Evolutionary conservation across 2,113 vertebrate species (phyloP), one percentile per base, ranked within the genome.

Genomic region (Paralichthys olivaceus): DNA sequence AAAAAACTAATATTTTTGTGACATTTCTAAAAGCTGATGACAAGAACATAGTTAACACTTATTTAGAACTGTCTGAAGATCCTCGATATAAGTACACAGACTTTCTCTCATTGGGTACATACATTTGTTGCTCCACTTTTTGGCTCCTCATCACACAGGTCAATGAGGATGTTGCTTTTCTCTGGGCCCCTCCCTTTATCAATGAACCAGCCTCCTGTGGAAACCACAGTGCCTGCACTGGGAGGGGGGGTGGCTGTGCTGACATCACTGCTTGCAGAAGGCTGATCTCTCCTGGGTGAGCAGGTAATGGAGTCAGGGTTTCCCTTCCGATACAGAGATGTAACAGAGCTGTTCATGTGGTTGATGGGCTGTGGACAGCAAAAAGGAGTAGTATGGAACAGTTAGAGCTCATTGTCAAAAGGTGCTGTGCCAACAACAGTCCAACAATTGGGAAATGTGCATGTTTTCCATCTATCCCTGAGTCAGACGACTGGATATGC

Each of bases 281-380:
- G 47, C 3, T 79, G 85, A 55, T 78, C 80, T 72, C 91, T 69
- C 55, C 62, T 91, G 2, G 86, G 62, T 7, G 94, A 86, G 17
- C 74, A 8, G 32, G 74, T 64, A 71, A 79, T 4, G 17, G 90
- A 91, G 45, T 95, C 93, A 0, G 92, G 82, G 69, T 91, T 93
- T 79, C 94, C 94, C 81, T 95, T 97, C 75, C 94, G 96, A 87
- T 99, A 99, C 20, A 99, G 94, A 13, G 93, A 96, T 2, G 96
- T 89, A 32, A 99, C 86, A 22, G 97, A 98, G 72, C 75, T 95
- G 92, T 99, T 99, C 96, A 99, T 95, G 60, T 96, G 96, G 91
- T 96, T 97, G 65, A 91, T 75, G 87, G 91, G 91, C 98, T 99
- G 93, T 25, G 47, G 57, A 85, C 28, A 56, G 28, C 68, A 90